These are phyloP conservation scores for Pogonomyrmex californicus DNA, from an alignment of 1,140 invertebrate species.

Conservation along the genomic window DNA sequence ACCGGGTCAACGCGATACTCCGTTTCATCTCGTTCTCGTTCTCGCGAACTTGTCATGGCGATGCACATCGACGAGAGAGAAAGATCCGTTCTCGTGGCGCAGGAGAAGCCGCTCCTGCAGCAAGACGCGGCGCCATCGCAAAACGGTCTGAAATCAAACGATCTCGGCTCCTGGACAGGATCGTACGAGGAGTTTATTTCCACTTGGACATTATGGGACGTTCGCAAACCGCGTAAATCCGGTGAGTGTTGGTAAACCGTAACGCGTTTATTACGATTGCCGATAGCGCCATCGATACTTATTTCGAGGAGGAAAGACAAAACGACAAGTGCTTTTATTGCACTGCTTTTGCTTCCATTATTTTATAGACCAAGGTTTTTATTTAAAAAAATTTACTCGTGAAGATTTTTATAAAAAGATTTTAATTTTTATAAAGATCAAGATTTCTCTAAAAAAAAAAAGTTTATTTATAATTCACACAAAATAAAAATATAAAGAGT, in stretches of 20 bases:
- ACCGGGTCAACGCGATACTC: conserved; percentile 43
- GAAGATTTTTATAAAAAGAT: too few species aligned
- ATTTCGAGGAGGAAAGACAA: background rate
- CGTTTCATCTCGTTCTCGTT: conserved; percentile 39
- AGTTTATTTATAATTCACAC: too few species aligned
- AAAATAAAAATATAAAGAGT: background rate
- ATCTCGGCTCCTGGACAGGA: background rate
- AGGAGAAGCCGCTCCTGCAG: conserved; percentile 51
- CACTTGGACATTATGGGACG: conserved; percentile 44
- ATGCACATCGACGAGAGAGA: conserved; percentile 5
- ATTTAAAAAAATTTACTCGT: background rate
- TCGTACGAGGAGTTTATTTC: conserved; percentile 37
- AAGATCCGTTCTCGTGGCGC: conserved; percentile 21
- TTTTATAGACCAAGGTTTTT: background rate
- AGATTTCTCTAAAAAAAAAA: too few species aligned
- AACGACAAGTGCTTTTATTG: background rate
- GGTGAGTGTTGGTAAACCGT: conserved; percentile 62
- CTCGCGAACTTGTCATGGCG: conserved; percentile 51
- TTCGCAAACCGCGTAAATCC: background rate
- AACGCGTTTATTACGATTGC: background rate
- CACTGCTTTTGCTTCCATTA: background rate
- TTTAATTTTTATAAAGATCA: too few species aligned
- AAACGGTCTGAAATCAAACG: conserved; percentile 9
- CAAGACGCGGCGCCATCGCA: background rate
- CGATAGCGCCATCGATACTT: background rate